Evolutionary conservation across 2,888 invertebrate genomes (phyloP).

Genomic region (Apomyelois bistriatella): DNA sequence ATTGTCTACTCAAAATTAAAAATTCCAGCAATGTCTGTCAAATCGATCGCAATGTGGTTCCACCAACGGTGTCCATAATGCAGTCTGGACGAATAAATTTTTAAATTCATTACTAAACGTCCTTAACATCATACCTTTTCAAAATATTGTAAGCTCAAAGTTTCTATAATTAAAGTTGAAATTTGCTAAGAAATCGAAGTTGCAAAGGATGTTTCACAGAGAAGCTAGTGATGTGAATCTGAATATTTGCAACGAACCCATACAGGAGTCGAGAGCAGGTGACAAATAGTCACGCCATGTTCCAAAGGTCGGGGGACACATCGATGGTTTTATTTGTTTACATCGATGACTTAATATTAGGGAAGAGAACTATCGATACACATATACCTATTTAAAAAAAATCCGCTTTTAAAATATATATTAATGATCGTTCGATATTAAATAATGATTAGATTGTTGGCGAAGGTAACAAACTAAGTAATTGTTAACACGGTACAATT

Average conservation of each 20-base stretch:
- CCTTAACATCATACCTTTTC: slow-evolving; percentile 19
- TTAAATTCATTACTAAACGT: slow-evolving; percentile 20
- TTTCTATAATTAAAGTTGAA: slow-evolving; percentile 19
- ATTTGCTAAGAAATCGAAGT: slow-evolving; percentile 19
- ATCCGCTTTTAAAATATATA: slow-evolving; percentile 17
- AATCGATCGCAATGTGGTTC: slow-evolving; percentile 68
- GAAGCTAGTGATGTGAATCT: slow-evolving; percentile 64
- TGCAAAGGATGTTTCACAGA: slow-evolving; percentile 32
- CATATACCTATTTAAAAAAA: slow-evolving; percentile 18
- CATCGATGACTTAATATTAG: slow-evolving; percentile 74
- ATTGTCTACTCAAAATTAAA: slow-evolving; percentile 33
- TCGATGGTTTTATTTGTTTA: slow-evolving; percentile 72
- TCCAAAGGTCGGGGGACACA: slow-evolving; percentile 66
- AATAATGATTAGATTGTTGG: slow-evolving; percentile 9
- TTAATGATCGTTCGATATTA: slow-evolving; percentile 8
- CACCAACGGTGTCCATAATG: slow-evolving; percentile 62
- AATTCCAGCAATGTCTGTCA: slow-evolving; percentile 61
- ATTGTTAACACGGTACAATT: slow-evolving; percentile 14
- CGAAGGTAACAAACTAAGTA: slow-evolving; percentile 13
- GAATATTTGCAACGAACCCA: slow-evolving; percentile 64
- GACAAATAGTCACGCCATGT: slow-evolving; percentile 77
- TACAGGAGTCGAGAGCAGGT: slow-evolving; percentile 76
- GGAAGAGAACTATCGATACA: slow-evolving; percentile 47
- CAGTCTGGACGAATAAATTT: slow-evolving; percentile 64
- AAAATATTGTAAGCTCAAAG: slow-evolving; percentile 27